Evolutionary conservation across 2,113 vertebrate genomes (phyloP), one percentile per base, ranked within the genome.

Genomic region (Scomber colias): DNA sequence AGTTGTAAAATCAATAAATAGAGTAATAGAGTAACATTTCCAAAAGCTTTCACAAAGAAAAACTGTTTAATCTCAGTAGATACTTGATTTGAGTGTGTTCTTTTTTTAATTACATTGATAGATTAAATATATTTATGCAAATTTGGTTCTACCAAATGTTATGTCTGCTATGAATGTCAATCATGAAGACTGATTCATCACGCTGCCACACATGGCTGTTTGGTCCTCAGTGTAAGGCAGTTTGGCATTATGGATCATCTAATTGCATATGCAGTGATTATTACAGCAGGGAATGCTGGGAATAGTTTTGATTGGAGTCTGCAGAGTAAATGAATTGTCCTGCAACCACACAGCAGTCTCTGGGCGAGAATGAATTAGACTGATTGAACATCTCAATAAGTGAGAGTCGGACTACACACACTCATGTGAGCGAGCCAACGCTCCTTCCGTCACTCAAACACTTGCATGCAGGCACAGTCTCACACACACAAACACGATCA

Each of bases 331-430:
- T 93, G 91, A 93, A 93, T 92, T 60, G 90, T 90, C 89, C 90
- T 86, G 81, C 70, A 87, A 90, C 90, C 92, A 78, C 91, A 92
- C 90, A 82, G 75, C 81, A 84, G 77, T 92, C 92, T 92, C 92
- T 79, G 81, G 87, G 81, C 77, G 89, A 86, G 88, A 89, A 93
- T 92, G 90, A 93, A 93, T 93, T 93, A 93, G 77, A 89, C 92
- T 93, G 91, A 93, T 92, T 92, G 89, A 92, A 92, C 91, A 93
- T 91, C 90, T 92, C 89, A 80, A 71, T 90, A 90, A 92, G 83
- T 88, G 89, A 66, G 77, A 84, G 79, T 61, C 14, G 4, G 40
- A 62, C 76, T 65, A 27, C 80, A 75, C 65, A 56, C 76, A 59
- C 54, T 73, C 81, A 31, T 2, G 10, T 54, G 49, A 13, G 6